These are phyloP conservation scores for Drosophila pseudotakahashii DNA, from an alignment of 2,888 invertebrate genomes.

Conservation along the genomic window DNA sequence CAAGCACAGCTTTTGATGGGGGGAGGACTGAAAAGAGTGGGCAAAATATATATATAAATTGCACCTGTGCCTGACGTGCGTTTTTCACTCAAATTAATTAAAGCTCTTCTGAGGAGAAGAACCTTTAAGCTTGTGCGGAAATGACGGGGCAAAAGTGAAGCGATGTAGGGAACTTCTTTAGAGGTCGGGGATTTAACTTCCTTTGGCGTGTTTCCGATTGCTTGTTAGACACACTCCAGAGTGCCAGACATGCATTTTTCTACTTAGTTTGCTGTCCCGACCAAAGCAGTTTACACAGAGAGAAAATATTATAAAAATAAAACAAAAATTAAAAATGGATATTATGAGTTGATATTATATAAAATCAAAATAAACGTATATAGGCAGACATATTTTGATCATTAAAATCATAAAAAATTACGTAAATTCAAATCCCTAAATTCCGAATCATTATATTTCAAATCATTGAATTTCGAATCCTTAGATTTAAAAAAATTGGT, in stretches of 20 bases:
- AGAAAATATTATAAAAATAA: background rate
- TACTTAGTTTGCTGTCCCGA: constrained; percentile 47
- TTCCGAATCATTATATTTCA: too few species aligned
- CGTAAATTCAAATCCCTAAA: too few species aligned
- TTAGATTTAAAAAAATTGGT: too few species aligned
- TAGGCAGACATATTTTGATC: too few species aligned
- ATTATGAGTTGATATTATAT: too few species aligned
- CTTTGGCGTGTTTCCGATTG: constrained; percentile 62
- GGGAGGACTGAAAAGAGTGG: constrained; percentile 19
- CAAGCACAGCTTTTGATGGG: constrained; percentile 41
- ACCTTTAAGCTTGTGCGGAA: constrained; percentile 45
- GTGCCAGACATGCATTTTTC: constrained; percentile 74
- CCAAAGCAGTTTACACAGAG: constrained; percentile 3
- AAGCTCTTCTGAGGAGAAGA: constrained; percentile 32
- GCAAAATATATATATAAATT: constrained; percentile 65
- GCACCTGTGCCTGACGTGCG: constrained; percentile 79
- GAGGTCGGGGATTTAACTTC: constrained; percentile 15
- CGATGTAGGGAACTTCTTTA: background rate
- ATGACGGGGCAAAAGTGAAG: constrained; percentile 30
- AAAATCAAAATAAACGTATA: too few species aligned
- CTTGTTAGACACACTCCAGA: constrained; percentile 57
- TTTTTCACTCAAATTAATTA: constrained; percentile 67
- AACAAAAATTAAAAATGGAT: too few species aligned
- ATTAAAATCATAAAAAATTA: too few species aligned
- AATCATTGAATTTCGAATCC: too few species aligned